Conservation (phyloP, 2,888 invertebrate genomes). For the Ophraella communa region DNA sequence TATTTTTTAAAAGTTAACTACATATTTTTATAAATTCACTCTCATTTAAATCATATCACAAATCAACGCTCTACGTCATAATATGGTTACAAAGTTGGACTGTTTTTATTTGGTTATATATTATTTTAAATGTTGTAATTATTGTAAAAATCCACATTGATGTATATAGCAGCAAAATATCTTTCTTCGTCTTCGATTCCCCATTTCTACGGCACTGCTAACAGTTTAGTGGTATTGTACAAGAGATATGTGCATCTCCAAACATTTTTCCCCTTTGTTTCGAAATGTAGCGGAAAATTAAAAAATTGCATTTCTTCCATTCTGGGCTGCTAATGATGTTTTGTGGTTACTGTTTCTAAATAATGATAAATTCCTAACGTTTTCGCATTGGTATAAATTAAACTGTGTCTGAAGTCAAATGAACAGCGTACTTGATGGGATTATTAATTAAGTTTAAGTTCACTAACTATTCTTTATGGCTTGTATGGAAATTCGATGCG, state of each 20-base stretch:
- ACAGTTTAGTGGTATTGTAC: background rate
- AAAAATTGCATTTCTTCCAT: background rate
- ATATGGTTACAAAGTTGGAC: too few species aligned
- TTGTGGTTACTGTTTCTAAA: background rate
- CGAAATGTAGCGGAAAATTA: slow-evolving; percentile 7
- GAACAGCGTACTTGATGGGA: background rate
- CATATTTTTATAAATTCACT: too few species aligned
- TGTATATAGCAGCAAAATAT: background rate
- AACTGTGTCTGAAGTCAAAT: background rate
- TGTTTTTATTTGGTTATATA: too few species aligned
- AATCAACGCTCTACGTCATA: too few species aligned
- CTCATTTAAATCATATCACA: too few species aligned
- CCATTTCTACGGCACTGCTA: background rate
- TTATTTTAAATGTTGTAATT: too few species aligned
- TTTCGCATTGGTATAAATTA: background rate
- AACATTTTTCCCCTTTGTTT: background rate
- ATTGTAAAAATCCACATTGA: background rate
- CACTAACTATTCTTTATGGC: too few species aligned
- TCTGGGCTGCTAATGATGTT: slow-evolving; percentile 1
- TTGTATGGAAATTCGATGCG: too few species aligned
- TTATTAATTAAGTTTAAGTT: too few species aligned
- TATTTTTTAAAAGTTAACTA: too few species aligned
- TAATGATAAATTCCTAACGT: background rate
- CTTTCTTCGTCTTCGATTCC: background rate
- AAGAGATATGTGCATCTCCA: background rate